A percentile compares a stretch with the other conserved stretches of the same genome.
These are phyloP conservation scores for Ruditapes philippinarum DNA, from an alignment of 1,140 invertebrate genomes.

Conservation along the genomic window DNA sequence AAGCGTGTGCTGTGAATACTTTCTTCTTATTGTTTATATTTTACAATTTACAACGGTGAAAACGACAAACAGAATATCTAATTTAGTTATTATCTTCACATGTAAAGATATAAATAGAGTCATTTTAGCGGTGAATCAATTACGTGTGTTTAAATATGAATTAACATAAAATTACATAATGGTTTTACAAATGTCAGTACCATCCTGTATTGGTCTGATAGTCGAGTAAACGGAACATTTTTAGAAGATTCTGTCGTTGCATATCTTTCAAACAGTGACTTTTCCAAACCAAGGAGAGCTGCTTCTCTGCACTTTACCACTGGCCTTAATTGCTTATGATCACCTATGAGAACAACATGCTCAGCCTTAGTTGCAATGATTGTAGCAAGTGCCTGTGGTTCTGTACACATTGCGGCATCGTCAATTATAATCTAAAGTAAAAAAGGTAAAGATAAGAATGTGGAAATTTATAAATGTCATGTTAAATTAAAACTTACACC, in stretches of 20 bases:
- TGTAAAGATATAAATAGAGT: background rate
- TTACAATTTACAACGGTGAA: no score
- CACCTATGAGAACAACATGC: slow-evolving; percentile 81
- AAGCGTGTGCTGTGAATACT: background rate
- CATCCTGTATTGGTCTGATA: slow-evolving; percentile 58
- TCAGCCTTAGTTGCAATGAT: slow-evolving; percentile 70
- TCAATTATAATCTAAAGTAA: slow-evolving; percentile 73
- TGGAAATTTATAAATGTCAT: background rate
- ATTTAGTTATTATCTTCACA: no score
- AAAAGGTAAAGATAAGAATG: no score
- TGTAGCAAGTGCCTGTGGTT: slow-evolving; percentile 79
- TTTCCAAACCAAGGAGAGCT: slow-evolving; percentile 74
- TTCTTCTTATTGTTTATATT: no score
- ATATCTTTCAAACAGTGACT: slow-evolving; percentile 81
- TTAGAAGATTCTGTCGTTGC: background rate
- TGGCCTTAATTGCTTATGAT: slow-evolving; percentile 81
- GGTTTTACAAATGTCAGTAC: background rate
- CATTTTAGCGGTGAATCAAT: background rate
- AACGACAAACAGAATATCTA: no score
- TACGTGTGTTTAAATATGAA: background rate
- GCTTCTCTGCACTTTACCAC: slow-evolving; percentile 75
- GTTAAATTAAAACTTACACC: no score
- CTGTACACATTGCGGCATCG: slow-evolving; percentile 80
- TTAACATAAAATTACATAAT: background rate
- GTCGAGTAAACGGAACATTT: slow-evolving; percentile 26